A percentile compares a stretch with the other conserved stretches of the same genome.
These are phyloP conservation scores for Neoseiulus cucumeris DNA, from an alignment of 1,140 invertebrate genomes.

Conservation along the genomic window DNA sequence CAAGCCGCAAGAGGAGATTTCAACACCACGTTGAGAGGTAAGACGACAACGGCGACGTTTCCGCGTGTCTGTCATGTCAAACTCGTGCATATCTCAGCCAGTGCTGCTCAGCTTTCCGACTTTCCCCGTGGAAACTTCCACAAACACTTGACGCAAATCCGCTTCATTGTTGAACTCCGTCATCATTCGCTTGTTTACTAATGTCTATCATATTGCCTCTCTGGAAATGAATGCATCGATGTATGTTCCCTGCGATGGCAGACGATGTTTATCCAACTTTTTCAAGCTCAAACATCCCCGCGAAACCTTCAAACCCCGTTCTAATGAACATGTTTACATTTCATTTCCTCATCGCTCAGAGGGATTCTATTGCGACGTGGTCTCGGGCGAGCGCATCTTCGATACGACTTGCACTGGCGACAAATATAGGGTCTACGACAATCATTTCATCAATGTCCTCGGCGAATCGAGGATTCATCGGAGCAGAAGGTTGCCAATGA, in stretches of 20 bases:
- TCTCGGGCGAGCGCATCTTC: conserved; percentile 2
- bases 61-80: neutral
- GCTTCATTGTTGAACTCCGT: no score
- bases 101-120: no score
- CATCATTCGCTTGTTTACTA: no score
- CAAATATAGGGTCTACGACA: neutral
- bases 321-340: neutral
- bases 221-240: no score
- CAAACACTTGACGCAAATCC: no score
- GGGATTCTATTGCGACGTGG: conserved; percentile 4
- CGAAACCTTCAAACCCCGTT: no score
- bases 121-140: no score
- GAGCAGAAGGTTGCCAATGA: neutral
- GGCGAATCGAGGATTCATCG: conserved; percentile 1
- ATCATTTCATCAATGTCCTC: neutral
- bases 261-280: no score
- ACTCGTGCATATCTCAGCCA: no score
- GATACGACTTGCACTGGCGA: neutral
- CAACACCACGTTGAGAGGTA: neutral
- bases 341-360: neutral
- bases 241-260: no score
- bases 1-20: neutral
- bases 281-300: no score
- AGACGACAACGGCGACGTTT: neutral
- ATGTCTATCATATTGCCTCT: no score